phyloP scores from a whole-genome alignment of 2,888 invertebrate genomes.

The Cephus rjabovi region DNA sequence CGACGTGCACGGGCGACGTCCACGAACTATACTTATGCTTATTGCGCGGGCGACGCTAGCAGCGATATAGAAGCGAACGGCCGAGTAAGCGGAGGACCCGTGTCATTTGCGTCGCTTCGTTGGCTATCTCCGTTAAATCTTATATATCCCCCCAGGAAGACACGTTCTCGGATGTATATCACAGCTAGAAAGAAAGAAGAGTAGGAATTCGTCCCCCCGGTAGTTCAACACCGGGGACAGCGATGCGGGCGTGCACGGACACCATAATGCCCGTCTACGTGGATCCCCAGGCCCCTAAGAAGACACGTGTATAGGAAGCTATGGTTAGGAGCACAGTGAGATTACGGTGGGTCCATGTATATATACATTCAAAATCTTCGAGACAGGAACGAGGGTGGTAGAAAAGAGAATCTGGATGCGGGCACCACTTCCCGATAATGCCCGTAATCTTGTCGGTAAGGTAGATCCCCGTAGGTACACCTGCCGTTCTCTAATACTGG shows the following conservation, averaged over 20 bases:
- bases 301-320: not conserved
- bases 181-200: not conserved
- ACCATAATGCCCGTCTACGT: not conserved
- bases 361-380: not conserved
- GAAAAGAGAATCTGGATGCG: not conserved
- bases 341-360: not conserved
- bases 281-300: not conserved
- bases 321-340: not conserved
- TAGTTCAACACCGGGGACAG: not conserved
- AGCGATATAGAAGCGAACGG: not conserved
- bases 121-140: not conserved
- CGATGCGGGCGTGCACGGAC: not conserved
- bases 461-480: not conserved
- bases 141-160: not conserved
- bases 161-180: not conserved
- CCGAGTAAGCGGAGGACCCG: not conserved
- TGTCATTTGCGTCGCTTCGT: conserved; percentile 5
- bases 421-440: not conserved
- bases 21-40: conserved; percentile 5
- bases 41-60: not conserved
- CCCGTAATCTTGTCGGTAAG: not conserved
- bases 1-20: not conserved
- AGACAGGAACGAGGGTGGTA: not conserved
- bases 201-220: not conserved
- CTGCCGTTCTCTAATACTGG: not conserved